Conservation (phyloP, 2,113 vertebrate species). For the Euleptes europaea region DNA sequence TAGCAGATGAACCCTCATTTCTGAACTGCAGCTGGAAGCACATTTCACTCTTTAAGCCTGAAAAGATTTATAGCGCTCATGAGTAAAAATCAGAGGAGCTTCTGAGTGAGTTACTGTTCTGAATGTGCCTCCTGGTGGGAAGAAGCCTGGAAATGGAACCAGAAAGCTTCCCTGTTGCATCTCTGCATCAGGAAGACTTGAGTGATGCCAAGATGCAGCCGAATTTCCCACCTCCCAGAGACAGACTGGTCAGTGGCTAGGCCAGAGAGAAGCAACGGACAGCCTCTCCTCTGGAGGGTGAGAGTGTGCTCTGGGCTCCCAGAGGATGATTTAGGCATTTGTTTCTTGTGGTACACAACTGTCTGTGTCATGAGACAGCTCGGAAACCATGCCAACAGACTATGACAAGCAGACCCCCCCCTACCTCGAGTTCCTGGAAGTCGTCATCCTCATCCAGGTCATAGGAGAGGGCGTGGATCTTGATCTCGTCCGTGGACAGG, state of each 20-base stretch:
- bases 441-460: constrained; percentile 91
- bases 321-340: neutral
- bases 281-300: neutral
- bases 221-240: neutral
- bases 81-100: neutral
- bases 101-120: neutral
- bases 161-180: neutral
- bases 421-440: constrained; percentile 94
- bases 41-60: neutral
- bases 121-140: neutral
- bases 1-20: neutral
- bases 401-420: constrained; percentile 28
- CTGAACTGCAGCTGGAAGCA: neutral
- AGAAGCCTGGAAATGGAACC: neutral
- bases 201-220: neutral
- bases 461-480: constrained; percentile 90
- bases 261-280: neutral
- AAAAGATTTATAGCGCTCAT: neutral
- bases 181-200: neutral
- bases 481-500: constrained; percentile 82
- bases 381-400: neutral
- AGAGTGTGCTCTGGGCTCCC: neutral
- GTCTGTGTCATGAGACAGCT: neutral
- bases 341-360: neutral
- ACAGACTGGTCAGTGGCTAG: neutral